phyloP scores from a whole-genome alignment of 2,113 vertebrate genomes.

The Corythaixoides concolor region DNA sequence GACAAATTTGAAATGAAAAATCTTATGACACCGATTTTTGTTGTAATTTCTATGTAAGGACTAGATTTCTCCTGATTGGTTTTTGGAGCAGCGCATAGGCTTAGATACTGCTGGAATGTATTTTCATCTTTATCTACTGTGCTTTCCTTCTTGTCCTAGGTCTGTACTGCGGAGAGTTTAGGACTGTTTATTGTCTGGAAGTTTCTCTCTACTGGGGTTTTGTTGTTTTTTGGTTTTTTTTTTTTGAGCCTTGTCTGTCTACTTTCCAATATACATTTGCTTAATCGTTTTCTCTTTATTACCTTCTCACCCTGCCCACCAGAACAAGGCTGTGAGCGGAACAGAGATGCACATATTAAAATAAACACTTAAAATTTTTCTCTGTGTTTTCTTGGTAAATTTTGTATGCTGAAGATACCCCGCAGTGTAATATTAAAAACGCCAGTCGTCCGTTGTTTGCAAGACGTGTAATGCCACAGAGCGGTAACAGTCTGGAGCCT shows the following conservation, averaged over 20 bases:
- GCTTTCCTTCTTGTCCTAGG: background rate
- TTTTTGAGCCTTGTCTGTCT: background rate
- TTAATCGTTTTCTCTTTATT: background rate
- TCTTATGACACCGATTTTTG: background rate
- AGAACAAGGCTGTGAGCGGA: background rate
- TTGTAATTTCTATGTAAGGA: background rate
- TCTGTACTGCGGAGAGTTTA: background rate
- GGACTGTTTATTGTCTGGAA: background rate
- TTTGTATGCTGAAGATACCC: background rate
- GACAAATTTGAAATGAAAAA: background rate
- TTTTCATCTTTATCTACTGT: background rate
- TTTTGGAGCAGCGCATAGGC: background rate
- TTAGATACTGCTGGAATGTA: background rate
- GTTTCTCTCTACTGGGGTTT: background rate
- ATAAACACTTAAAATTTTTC: background rate
- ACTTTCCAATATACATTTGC: background rate
- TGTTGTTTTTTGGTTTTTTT: no score
- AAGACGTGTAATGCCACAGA: background rate
- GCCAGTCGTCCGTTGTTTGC: fast-evolving
- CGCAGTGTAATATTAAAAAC: background rate
- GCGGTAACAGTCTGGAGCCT: background rate
- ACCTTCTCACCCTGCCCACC: background rate
- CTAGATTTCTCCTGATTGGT: background rate
- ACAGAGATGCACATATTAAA: background rate
- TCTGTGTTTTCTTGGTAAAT: background rate